A percentile compares a stretch with the other conserved stretches of the same genome.
phyloP scores from a whole-genome alignment of 2,888 invertebrate species.

The Phortica okadai region DNA sequence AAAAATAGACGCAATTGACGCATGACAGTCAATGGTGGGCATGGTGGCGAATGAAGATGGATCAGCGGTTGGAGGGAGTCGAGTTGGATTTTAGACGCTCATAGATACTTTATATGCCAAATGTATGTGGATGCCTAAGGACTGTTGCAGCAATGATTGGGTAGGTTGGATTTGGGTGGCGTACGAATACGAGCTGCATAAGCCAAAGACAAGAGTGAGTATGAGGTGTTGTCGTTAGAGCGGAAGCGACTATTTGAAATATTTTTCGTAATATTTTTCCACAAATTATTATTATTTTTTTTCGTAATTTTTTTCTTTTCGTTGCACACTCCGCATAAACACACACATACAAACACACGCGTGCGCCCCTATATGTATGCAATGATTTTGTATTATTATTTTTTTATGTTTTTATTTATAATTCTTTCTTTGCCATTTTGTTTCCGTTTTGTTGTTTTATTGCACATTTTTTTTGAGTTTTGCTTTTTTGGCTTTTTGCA shows the following conservation, averaged over 20 bases:
- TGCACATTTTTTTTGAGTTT: not conserved
- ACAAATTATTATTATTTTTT: slow-evolving; percentile 69
- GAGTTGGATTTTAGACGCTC: not conserved
- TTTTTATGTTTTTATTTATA: slow-evolving; percentile 10
- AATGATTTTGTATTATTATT: slow-evolving; percentile 13
- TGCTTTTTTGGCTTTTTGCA: not conserved
- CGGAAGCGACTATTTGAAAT: slow-evolving; percentile 68
- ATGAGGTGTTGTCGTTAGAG: slow-evolving; percentile 46
- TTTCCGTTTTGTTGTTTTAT: not conserved
- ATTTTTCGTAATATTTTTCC: slow-evolving; percentile 65
- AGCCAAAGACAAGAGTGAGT: no score
- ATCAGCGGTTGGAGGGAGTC: not conserved
- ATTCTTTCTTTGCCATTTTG: not conserved
- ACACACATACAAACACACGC: slow-evolving; percentile 33
- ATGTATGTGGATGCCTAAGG: not conserved
- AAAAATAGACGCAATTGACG: slow-evolving; percentile 63
- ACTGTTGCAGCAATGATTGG: not conserved
- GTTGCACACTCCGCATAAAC: slow-evolving; percentile 30
- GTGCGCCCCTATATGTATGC: slow-evolving; percentile 32
- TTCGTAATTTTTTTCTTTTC: slow-evolving; percentile 59
- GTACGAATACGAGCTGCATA: not conserved
- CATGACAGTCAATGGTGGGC: slow-evolving; percentile 42
- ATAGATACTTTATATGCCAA: no score
- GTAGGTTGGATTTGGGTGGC: not conserved
- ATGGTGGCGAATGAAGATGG: not conserved